These are phyloP conservation scores for Barypeithes pellucidus DNA, from an alignment of 2,888 invertebrate genomes.

Conservation along the genomic window DNA sequence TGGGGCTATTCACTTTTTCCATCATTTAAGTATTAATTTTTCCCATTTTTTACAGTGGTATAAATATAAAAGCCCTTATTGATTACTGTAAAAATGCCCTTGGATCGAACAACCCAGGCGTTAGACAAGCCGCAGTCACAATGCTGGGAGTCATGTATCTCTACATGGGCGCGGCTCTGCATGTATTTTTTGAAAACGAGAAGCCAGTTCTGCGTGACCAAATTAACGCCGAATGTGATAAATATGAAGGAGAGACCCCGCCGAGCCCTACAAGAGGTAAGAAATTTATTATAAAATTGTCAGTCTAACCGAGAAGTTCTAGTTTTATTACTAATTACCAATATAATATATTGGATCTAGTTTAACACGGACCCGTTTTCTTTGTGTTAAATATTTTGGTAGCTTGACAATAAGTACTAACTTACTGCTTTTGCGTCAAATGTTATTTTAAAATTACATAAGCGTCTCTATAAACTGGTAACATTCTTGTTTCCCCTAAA, in stretches of 20 bases:
- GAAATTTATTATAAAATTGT: conserved; percentile 11
- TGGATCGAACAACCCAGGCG: conserved; percentile 87
- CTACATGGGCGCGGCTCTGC: conserved; percentile 84
- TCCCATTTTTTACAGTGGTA: conserved; percentile 67
- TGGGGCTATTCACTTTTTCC: no score
- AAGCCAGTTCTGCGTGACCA: conserved; percentile 88
- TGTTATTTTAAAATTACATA: no score
- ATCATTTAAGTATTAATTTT: no score
- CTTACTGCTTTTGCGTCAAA: no score
- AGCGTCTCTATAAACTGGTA: no score
- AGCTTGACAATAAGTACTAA: no score
- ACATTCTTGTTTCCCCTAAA: no score
- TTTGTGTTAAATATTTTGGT: no score
- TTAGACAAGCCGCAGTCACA: conserved; percentile 84
- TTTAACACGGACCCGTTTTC: no score
- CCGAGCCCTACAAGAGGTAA: conserved; percentile 82
- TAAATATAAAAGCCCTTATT: conserved; percentile 83
- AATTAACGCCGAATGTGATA: conserved; percentile 90
- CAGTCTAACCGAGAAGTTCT: no score
- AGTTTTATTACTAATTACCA: no score
- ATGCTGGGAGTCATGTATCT: conserved; percentile 86
- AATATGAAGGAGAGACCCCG: conserved; percentile 83
- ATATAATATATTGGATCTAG: no score
- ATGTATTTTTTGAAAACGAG: conserved; percentile 89
- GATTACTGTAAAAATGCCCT: conserved; percentile 88